A percentile compares a stretch with the other conserved stretches of the same genome.
Conservation (phyloP, 2,888 invertebrate genomes). For the Calephelis perditalis region DNA sequence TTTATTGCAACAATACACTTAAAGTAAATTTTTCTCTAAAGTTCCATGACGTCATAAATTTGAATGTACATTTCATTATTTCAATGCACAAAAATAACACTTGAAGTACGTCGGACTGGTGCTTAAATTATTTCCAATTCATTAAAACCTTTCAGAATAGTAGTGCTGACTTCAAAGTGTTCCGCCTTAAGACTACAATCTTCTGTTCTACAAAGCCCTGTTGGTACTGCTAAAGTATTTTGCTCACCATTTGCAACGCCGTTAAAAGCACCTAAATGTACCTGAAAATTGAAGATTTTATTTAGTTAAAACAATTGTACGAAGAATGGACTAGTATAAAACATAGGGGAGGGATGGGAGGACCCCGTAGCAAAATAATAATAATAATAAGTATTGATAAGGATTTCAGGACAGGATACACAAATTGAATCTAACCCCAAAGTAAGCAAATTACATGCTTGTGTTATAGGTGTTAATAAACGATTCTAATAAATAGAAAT, state of each 20-base stretch:
- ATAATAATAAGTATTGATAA: too few relatives aligned
- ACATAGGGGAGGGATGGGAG: too few relatives aligned
- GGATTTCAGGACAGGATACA: too few relatives aligned
- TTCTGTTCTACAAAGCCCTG: not conserved
- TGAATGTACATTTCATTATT: not conserved
- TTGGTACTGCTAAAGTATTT: not conserved
- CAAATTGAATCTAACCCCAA: too few relatives aligned
- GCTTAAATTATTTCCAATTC: constrained; percentile 6
- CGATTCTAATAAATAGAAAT: too few relatives aligned
- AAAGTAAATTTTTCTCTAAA: too few relatives aligned
- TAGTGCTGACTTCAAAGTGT: not conserved
- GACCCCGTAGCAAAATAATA: too few relatives aligned
- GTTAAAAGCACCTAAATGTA: not conserved
- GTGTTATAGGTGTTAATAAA: too few relatives aligned
- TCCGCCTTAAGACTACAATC: not conserved
- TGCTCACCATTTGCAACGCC: not conserved
- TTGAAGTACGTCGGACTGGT: not conserved
- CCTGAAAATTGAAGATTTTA: not conserved
- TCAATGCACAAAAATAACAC: constrained; percentile 6
- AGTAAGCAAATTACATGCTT: too few relatives aligned
- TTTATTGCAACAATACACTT: too few relatives aligned
- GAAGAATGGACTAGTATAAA: too few relatives aligned
- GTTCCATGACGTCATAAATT: too few relatives aligned
- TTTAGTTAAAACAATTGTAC: not conserved
- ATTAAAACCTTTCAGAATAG: constrained; percentile 5